Evolutionary conservation across 2,888 invertebrate genomes (phyloP).

Genomic region (Orgyia antiqua): DNA sequence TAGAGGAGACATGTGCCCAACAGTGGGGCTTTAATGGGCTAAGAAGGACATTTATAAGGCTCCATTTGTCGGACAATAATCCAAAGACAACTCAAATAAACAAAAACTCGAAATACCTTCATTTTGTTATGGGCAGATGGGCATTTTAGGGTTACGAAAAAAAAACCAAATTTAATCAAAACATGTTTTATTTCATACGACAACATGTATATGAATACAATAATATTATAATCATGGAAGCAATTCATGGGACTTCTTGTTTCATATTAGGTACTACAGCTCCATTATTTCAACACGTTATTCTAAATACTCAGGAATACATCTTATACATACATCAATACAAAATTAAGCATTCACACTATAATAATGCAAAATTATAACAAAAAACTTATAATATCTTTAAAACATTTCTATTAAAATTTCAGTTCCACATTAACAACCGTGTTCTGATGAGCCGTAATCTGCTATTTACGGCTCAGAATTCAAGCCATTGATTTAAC

Average conservation of each 20-base stretch:
- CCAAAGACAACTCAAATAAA: too few relatives aligned
- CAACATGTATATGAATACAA: slow-evolving; percentile 64
- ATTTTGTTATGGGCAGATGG: too few relatives aligned
- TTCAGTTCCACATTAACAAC: slow-evolving; percentile 52
- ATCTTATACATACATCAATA: slow-evolving; percentile 27
- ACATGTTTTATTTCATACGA: slow-evolving; percentile 58
- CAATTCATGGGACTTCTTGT: slow-evolving; percentile 62
- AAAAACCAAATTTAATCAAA: slow-evolving; percentile 33
- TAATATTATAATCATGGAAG: slow-evolving; percentile 55
- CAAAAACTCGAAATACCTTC: too few relatives aligned
- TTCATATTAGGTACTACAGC: slow-evolving; percentile 32
- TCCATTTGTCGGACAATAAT: too few relatives aligned
- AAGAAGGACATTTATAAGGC: too few relatives aligned
- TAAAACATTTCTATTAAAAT: slow-evolving; percentile 14
- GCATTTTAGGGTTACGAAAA: too few relatives aligned
- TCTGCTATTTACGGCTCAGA: too few relatives aligned
- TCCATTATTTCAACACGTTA: slow-evolving; percentile 20
- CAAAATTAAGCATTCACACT: too few relatives aligned
- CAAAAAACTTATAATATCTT: slow-evolving; percentile 25
- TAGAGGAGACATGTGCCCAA: too few relatives aligned
- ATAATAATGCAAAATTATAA: slow-evolving; percentile 21
- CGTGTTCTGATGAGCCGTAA: slow-evolving; percentile 33
- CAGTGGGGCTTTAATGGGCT: too few relatives aligned
- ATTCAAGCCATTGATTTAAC: too few relatives aligned
- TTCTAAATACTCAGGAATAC: slow-evolving; percentile 23